Evolutionary conservation across 2,113 vertebrate species (phyloP).

Genomic region (Bos taurus): ARS-UCD2.0 NC_037330.1:12136001-12136500

Average conservation of each 20-base stretch:
- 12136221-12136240: not conserved
- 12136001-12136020: not conserved
- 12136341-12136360: too few species aligned
- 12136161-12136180: not conserved
- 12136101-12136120: not conserved
- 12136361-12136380: fast-evolving
- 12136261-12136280: not conserved
- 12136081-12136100: not conserved
- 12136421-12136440: not conserved
- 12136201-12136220: not conserved
- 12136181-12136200: not conserved
- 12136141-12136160: not conserved
- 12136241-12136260: not conserved
- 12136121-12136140: not conserved
- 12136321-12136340: not conserved
- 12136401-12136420: slow-evolving; percentile 30
- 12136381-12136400: not conserved
- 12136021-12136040: not conserved
- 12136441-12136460: not conserved
- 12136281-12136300: not conserved
- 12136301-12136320: not conserved
- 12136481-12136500: not conserved
- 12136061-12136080: not conserved
- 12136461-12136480: not conserved
- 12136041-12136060: not conserved